These are phyloP conservation scores for Nipponia nippon DNA, from an alignment of 2,113 vertebrate species.

Conservation along the genomic window DNA sequence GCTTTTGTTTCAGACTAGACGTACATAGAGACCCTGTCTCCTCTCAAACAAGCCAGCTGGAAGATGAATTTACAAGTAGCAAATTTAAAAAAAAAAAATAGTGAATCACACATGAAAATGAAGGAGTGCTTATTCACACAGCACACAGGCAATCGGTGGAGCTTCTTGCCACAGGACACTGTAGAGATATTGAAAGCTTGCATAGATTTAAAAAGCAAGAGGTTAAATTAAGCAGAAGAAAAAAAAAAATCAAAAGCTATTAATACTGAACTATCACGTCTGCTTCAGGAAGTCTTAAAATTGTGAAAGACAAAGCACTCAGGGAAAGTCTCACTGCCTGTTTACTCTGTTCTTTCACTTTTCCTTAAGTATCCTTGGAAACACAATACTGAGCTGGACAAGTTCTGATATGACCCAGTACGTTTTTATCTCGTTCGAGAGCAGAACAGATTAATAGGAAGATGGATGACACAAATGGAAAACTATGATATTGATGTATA, in stretches of 20 bases:
- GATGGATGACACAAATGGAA: background rate
- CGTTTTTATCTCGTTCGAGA: background rate
- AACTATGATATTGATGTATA: background rate
- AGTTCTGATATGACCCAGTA: background rate
- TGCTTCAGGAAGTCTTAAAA: background rate
- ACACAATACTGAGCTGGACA: background rate
- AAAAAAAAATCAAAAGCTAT: background rate
- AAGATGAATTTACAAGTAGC: background rate
- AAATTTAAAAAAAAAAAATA: background rate
- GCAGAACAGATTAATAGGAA: background rate
- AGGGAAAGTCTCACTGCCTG: background rate
- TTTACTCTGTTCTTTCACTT: background rate
- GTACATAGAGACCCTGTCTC: background rate
- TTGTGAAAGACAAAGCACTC: background rate
- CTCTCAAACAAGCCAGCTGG: background rate
- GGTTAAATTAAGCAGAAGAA: background rate
- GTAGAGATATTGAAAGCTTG: background rate
- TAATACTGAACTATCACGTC: background rate
- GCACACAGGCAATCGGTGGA: background rate
- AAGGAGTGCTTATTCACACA: background rate
- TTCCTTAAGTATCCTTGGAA: background rate
- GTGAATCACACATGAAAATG: background rate
- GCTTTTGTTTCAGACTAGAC: conserved; percentile 13
- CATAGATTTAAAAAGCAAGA: background rate
- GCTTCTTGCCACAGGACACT: background rate